These are phyloP conservation scores for Lathamus discolor DNA, from an alignment of 2,113 vertebrate species.

Conservation along the genomic window DNA sequence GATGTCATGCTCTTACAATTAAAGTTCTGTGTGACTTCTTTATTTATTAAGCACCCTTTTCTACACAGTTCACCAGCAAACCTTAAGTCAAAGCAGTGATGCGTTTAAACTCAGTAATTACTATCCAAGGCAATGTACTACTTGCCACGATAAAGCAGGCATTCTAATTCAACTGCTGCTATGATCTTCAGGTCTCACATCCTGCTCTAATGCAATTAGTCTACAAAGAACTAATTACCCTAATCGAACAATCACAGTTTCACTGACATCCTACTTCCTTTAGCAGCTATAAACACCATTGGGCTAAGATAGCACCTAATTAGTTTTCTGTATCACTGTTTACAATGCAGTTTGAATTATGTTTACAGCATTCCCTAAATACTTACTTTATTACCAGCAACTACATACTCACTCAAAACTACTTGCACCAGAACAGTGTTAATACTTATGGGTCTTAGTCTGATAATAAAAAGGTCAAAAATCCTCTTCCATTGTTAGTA, in stretches of 20 bases:
- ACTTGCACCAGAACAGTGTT: neutral
- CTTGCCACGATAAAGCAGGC: slow-evolving; percentile 50
- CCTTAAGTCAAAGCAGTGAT: slow-evolving; percentile 31
- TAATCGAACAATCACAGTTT: slow-evolving; percentile 78
- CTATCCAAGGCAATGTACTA: slow-evolving; percentile 70
- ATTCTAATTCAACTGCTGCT: slow-evolving; percentile 67
- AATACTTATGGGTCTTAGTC: neutral
- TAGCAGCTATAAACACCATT: slow-evolving; percentile 79
- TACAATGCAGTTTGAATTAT: slow-evolving; percentile 77
- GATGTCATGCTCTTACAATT: slow-evolving; percentile 13
- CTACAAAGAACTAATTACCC: slow-evolving; percentile 81
- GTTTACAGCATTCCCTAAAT: slow-evolving; percentile 58
- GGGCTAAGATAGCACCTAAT: slow-evolving; percentile 73
- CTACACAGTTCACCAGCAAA: slow-evolving; percentile 33
- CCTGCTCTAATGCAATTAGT: slow-evolving; percentile 81
- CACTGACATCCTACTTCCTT: slow-evolving; percentile 83
- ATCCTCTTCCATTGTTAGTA: neutral
- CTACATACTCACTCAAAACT: neutral
- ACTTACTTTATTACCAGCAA: slow-evolving; percentile 37
- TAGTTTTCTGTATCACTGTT: slow-evolving; percentile 72
- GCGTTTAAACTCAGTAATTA: slow-evolving; percentile 70
- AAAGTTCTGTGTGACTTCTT: neutral
- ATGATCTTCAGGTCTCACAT: slow-evolving; percentile 76
- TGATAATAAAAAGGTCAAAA: neutral
- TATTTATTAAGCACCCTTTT: slow-evolving; percentile 34